Base-by-base conservation (phyloP, 2,113 vertebrate genomes). In the Oncorhynchus clarkii region DNA sequence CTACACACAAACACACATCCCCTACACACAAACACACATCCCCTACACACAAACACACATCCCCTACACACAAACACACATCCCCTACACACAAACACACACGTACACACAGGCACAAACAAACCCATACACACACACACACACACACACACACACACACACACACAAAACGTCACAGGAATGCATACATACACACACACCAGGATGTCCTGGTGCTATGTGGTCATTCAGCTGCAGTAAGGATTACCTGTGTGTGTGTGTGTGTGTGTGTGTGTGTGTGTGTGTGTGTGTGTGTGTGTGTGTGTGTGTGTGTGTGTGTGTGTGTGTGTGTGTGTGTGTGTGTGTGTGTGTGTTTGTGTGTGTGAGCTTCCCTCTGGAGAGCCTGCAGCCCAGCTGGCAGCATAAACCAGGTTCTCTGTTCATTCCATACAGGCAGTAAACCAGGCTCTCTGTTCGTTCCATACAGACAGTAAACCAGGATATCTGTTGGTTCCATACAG, bases 341-440 rank as follows among this genome's bases (percentile, higher is more conserved):
- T 34, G 31, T 34, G 31, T 62, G 14, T 62, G 20, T 60, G 14
- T 60, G 59, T 60, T 11, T 16, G 16, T 67, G 66, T 7, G 27
- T 20, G 66, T 20, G 78, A 64, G 72, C 84, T 86, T 82, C 80
- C 76, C 39, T 45, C 67, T 45, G 39, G 67, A 16, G 67, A 70
- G 39, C 67, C 34, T 45, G 34, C 16, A 69, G 20, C 34, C 12
- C 20, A 20, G 18, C 18, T 20, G 12, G 34, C 34, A 48, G 67
- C 29, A 3, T 5, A 31, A 34, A 34, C 34, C 34, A 34, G 34
- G 34, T 0, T 34, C 1, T 34, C 6, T 34, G 34, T 34, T 34
- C 0, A 0, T 34, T 34, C 29, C 29, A 31, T 31, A 31, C 29
- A 31, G 5, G 5, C 4, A 31, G 29, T 51, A 14, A 12, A 51